A percentile compares a stretch with the other conserved stretches of the same genome.
These are phyloP conservation scores for Steromphala cineraria DNA, from an alignment of 2,888 invertebrate genomes.

Conservation along the genomic window DNA sequence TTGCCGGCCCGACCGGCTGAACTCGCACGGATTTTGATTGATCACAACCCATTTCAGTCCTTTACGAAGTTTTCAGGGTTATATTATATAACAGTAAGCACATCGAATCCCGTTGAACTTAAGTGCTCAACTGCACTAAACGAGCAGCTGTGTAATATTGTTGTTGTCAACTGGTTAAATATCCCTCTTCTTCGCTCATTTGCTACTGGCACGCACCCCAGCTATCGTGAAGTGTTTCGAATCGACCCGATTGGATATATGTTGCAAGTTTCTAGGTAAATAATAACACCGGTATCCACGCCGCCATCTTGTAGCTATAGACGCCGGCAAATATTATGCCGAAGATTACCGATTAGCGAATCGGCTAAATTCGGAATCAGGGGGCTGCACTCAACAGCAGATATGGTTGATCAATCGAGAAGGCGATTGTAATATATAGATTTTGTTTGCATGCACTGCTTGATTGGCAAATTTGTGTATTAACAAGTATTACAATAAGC, in stretches of 20 bases:
- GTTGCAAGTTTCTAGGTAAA: not conserved
- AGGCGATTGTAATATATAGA: too few species aligned
- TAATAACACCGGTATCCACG: not conserved
- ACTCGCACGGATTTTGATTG: conserved; percentile 57
- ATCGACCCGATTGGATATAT: not conserved
- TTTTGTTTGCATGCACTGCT: too few species aligned
- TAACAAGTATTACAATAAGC: too few species aligned
- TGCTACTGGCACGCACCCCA: not conserved
- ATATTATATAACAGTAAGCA: not conserved
- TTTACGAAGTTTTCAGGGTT: too few species aligned
- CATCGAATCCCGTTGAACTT: not conserved
- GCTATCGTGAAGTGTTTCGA: not conserved
- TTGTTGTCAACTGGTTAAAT: not conserved
- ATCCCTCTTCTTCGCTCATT: not conserved
- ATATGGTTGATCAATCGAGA: too few species aligned
- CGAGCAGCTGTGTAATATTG: too few species aligned
- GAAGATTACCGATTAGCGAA: not conserved
- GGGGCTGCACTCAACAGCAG: too few species aligned
- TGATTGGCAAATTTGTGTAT: too few species aligned
- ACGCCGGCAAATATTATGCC: conserved; percentile 5
- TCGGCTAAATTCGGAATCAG: not conserved
- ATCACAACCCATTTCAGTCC: conserved; percentile 58
- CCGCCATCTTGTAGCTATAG: not conserved
- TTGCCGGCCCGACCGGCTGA: conserved; percentile 53
- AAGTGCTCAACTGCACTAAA: too few species aligned